A percentile compares a stretch with the other conserved stretches of the same genome.
These are phyloP conservation scores for Philotrypesis tridentata DNA, from an alignment of 1,140 invertebrate genomes.

Conservation along the genomic window DNA sequence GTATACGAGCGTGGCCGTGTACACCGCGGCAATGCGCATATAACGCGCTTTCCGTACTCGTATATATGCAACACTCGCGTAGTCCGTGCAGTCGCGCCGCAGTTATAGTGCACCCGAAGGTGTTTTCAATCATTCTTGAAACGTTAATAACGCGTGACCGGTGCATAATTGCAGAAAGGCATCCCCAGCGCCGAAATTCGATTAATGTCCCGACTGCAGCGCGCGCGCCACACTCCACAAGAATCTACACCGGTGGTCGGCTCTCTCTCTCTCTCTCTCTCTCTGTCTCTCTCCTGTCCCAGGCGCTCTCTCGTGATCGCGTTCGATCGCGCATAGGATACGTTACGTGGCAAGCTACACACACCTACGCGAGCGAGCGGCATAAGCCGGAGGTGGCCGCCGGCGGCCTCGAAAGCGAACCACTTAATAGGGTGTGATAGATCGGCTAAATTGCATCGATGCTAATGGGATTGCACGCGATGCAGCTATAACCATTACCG, in stretches of 20 bases:
- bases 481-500: conserved; percentile 73
- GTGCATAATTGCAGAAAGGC: conserved; percentile 24
- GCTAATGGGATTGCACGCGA: conserved; percentile 75
- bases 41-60: too few relatives aligned
- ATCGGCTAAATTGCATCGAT: conserved; percentile 74
- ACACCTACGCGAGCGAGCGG: background rate
- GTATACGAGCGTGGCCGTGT: too few relatives aligned
- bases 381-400: conserved; percentile 7
- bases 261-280: too few relatives aligned
- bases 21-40: too few relatives aligned
- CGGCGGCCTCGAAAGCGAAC: conserved; percentile 62
- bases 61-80: background rate
- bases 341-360: background rate
- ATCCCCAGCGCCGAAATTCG: conserved; percentile 38
- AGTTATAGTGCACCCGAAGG: conserved; percentile 35
- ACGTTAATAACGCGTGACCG: conserved; percentile 33
- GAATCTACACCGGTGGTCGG: background rate
- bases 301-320: background rate
- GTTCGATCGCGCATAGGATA: background rate
- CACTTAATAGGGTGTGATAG: conserved; percentile 75
- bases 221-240: background rate
- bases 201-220: conserved; percentile 15
- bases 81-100: background rate
- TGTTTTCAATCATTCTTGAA: conserved; percentile 40
- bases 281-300: background rate